A percentile compares a stretch with the other conserved stretches of the same genome.
Conservation (phyloP, 1,140 invertebrate species). For the Cataglyphis hispanica region DNA sequence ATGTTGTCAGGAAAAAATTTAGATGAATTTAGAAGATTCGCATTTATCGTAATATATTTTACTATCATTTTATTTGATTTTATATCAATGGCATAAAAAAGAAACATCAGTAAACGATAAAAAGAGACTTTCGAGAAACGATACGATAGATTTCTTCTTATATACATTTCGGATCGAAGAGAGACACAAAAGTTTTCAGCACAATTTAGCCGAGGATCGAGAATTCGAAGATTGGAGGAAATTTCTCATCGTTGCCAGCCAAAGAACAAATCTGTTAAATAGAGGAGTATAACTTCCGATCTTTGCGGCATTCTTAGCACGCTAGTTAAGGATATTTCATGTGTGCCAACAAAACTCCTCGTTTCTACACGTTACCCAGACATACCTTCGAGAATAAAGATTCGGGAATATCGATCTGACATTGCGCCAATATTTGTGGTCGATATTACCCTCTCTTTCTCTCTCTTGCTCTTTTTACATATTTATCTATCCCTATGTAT, state of each 20-base stretch:
- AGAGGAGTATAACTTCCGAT: constrained; percentile 42
- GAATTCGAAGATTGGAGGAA: constrained; percentile 17
- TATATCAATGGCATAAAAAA: not conserved
- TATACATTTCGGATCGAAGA: not conserved
- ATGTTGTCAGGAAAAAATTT: not conserved
- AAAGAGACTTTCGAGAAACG: not conserved
- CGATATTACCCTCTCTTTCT: constrained; percentile 5
- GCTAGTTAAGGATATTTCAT: constrained; percentile 49
- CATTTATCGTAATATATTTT: not conserved
- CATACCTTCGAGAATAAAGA: constrained; percentile 52
- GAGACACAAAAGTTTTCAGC: constrained; percentile 25
- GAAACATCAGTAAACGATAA: not conserved
- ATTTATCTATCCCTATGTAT: not conserved
- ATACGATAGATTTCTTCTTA: constrained; percentile 23
- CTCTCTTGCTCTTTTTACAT: not conserved
- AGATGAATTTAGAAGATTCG: not conserved
- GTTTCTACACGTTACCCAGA: constrained; percentile 28
- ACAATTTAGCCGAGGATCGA: constrained; percentile 26
- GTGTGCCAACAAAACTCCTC: constrained; percentile 48
- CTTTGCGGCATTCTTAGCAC: constrained; percentile 55
- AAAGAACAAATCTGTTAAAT: constrained; percentile 54
- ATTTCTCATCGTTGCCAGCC: constrained; percentile 48
- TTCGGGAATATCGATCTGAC: constrained; percentile 46
- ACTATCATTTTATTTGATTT: not conserved
- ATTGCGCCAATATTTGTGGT: constrained; percentile 38